Conservation (phyloP, 2,113 vertebrate species). For the Acrocephalus arundinaceus region DNA sequence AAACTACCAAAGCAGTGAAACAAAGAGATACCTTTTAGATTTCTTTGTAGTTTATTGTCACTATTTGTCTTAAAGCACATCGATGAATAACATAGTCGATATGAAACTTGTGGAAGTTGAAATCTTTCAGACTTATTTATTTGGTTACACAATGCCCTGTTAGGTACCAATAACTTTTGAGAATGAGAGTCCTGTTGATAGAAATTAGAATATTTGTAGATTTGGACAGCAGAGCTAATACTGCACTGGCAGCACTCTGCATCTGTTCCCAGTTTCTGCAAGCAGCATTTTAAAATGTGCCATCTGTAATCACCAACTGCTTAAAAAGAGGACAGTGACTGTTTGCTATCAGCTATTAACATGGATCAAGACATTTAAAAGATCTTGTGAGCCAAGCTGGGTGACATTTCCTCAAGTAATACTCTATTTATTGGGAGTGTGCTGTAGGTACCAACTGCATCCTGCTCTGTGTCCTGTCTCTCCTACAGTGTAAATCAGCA, state of each 20-base stretch:
- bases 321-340: background rate
- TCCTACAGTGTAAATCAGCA: background rate
- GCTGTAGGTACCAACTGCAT: background rate
- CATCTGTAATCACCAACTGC: constrained; percentile 36
- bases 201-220: background rate
- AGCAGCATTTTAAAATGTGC: constrained; percentile 5
- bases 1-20: background rate
- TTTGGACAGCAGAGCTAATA: background rate
- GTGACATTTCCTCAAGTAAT: background rate
- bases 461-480: background rate
- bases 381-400: background rate
- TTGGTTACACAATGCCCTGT: background rate
- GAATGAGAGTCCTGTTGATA: background rate
- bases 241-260: background rate
- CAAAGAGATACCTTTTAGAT: background rate
- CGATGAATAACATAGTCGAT: background rate
- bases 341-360: background rate
- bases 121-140: background rate
- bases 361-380: background rate
- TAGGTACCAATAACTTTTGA: background rate
- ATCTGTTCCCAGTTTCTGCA: background rate
- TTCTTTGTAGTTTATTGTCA: background rate
- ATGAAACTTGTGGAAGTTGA: background rate
- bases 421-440: background rate
- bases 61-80: background rate